A percentile compares a stretch with the other conserved stretches of the same genome.
Conservation (phyloP, 1,140 invertebrate species). For the Calephelis nemesis region DNA sequence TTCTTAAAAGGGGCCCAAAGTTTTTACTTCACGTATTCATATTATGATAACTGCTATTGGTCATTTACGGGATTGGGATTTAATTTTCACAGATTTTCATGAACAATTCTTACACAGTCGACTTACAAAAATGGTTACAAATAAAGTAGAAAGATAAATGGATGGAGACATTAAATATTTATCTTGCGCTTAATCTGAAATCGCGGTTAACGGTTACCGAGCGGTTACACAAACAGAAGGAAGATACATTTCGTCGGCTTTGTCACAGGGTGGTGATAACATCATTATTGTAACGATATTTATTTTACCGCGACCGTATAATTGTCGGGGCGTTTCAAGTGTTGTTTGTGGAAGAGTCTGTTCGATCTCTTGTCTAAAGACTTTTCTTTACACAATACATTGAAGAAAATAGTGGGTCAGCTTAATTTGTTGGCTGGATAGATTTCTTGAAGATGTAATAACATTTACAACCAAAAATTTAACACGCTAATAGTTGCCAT, state of each 20-base stretch:
- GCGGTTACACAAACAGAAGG: conserved; percentile 48
- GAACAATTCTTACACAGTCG: background rate
- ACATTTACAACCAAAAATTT: too few relatives aligned
- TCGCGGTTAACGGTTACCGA: conserved; percentile 30
- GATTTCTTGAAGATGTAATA: too few relatives aligned
- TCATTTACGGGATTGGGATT: too few relatives aligned
- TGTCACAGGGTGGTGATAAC: conserved; percentile 21
- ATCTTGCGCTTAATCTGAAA: conserved; percentile 61
- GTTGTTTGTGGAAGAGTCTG: conserved; percentile 1
- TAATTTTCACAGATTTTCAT: background rate
- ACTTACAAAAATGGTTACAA: conserved; percentile 22
- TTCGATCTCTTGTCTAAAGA: background rate
- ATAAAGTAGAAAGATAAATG: conserved; percentile 41
- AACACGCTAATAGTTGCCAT: too few relatives aligned
- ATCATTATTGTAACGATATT: conserved; percentile 16
- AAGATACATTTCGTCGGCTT: conserved; percentile 57
- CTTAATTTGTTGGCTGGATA: too few relatives aligned
- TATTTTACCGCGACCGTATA: conserved; percentile 28
- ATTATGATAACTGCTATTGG: too few relatives aligned
- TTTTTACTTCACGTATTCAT: too few relatives aligned
- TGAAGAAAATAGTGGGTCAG: too few relatives aligned
- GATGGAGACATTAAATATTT: conserved; percentile 61
- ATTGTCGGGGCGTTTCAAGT: conserved; percentile 28
- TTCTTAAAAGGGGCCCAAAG: too few relatives aligned
- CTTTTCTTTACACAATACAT: background rate